Conservation (phyloP, 2,113 vertebrate species). For the Amblyopsis rosae region DNA sequence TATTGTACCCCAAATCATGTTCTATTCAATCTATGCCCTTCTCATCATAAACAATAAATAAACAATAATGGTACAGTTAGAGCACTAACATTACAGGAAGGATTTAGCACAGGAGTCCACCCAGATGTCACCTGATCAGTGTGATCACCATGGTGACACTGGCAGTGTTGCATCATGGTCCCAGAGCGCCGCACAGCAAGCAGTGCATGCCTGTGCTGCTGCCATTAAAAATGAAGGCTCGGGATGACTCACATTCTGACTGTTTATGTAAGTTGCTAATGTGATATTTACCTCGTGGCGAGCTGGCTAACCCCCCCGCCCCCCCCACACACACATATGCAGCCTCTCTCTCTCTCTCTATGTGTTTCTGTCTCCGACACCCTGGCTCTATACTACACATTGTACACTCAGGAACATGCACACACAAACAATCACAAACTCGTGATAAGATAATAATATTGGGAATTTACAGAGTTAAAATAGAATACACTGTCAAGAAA, state of each 20-base stretch:
- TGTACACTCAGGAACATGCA: too few species aligned
- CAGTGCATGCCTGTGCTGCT: slow-evolving; percentile 15
- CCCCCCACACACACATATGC: not conserved
- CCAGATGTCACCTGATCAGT: not conserved
- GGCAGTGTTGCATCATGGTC: slow-evolving; percentile 40
- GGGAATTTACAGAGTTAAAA: not conserved
- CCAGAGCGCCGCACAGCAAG: slow-evolving; percentile 22
- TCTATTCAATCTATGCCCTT: too few species aligned
- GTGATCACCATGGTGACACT: slow-evolving; percentile 19
- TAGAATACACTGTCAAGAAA: not conserved
- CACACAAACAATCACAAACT: too few species aligned
- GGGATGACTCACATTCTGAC: slow-evolving; percentile 43
- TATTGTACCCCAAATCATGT: too few species aligned
- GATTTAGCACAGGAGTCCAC: too few species aligned
- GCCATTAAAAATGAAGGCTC: slow-evolving; percentile 60
- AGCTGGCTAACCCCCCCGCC: slow-evolving; percentile 10
- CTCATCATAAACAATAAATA: too few species aligned
- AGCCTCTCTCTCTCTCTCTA: too few species aligned
- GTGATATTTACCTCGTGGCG: slow-evolving; percentile 36
- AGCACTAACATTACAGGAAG: too few species aligned
- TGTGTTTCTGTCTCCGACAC: too few species aligned
- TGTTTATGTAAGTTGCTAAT: slow-evolving; percentile 53
- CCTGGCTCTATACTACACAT: too few species aligned
- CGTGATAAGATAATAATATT: too few species aligned
- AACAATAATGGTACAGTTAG: too few species aligned